Percentiles rank a stretch among this genome's conserved stretches.
Evolutionary conservation across 2,888 invertebrate genomes (phyloP).

Genomic region (Andrena haemorrhoa): DNA sequence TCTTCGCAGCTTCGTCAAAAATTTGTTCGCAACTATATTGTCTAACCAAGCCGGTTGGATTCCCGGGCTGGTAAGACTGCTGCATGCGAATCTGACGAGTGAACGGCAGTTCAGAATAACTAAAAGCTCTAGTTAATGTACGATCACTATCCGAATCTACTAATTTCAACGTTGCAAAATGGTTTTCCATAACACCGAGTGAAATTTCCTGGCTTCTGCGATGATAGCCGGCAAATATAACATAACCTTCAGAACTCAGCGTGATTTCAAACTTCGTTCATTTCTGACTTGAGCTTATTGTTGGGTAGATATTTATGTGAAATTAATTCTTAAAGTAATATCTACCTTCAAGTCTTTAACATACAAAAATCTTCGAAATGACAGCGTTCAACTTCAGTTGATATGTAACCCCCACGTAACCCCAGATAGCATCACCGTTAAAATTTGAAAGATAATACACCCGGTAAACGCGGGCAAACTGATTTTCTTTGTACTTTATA

Average conservation of each 20-base stretch:
- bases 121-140: constrained; percentile 72
- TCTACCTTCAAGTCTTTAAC: background rate
- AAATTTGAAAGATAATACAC: background rate
- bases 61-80: constrained; percentile 64
- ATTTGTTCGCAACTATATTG: constrained; percentile 79
- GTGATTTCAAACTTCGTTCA: constrained; percentile 52
- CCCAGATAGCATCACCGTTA: background rate
- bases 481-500: background rate
- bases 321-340: background rate
- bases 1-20: constrained; percentile 66
- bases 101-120: constrained; percentile 74
- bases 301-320: background rate
- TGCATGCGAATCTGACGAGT: constrained; percentile 67
- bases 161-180: constrained; percentile 71
- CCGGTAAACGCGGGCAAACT: background rate
- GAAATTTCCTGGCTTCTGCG: constrained; percentile 58
- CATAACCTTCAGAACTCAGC: constrained; percentile 60
- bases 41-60: constrained; percentile 66
- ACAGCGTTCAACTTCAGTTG: background rate
- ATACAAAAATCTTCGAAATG: background rate
- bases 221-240: constrained; percentile 28
- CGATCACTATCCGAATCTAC: constrained; percentile 65
- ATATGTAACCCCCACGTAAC: background rate
- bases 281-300: background rate
- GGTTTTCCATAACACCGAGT: constrained; percentile 76